phyloP scores from a whole-genome alignment of 2,797 vertebrate species.

The Rhinatrema bivittatum region DNA sequence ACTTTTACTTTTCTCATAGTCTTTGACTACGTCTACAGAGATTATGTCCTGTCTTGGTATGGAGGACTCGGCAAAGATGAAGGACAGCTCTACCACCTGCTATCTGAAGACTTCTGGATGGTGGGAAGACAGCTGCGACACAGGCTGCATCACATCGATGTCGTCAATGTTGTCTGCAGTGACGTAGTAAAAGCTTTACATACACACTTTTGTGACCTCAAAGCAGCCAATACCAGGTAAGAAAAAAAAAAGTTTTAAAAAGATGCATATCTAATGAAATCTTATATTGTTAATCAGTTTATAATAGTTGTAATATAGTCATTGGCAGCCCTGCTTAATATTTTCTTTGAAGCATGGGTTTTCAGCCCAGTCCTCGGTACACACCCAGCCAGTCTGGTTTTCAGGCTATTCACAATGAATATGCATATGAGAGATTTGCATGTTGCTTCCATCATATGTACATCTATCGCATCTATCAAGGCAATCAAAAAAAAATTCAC shows the following conservation, averaged over 20 bases:
- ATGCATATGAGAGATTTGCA: too few relatives aligned
- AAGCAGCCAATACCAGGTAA: conserved; percentile 86
- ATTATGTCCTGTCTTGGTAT: conserved; percentile 95
- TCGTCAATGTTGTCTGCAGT: conserved; percentile 86
- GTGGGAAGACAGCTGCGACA: conserved; percentile 75
- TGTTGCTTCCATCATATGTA: too few relatives aligned
- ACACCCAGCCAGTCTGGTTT: too few relatives aligned
- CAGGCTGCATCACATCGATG: conserved; percentile 77
- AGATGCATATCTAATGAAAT: background rate
- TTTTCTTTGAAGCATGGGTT: too few relatives aligned
- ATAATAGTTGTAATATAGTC: too few relatives aligned
- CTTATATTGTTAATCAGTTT: too few relatives aligned
- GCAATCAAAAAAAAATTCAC: too few relatives aligned
- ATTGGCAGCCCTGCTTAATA: too few relatives aligned
- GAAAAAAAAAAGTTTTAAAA: background rate
- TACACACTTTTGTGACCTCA: conserved; percentile 91
- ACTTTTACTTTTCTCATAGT: conserved; percentile 57
- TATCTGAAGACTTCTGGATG: conserved; percentile 95
- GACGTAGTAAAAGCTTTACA: conserved; percentile 83
- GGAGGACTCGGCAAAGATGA: conserved; percentile 80
- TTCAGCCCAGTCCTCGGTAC: too few relatives aligned
- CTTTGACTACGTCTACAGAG: conserved; percentile 91
- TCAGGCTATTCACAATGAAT: too few relatives aligned
- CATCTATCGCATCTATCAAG: too few relatives aligned
- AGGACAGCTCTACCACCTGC: conserved; percentile 85